A percentile compares a stretch with the other conserved stretches of the same genome.
phyloP scores from a whole-genome alignment of 2,797 vertebrate genomes.

The Poecilia wingei region DNA sequence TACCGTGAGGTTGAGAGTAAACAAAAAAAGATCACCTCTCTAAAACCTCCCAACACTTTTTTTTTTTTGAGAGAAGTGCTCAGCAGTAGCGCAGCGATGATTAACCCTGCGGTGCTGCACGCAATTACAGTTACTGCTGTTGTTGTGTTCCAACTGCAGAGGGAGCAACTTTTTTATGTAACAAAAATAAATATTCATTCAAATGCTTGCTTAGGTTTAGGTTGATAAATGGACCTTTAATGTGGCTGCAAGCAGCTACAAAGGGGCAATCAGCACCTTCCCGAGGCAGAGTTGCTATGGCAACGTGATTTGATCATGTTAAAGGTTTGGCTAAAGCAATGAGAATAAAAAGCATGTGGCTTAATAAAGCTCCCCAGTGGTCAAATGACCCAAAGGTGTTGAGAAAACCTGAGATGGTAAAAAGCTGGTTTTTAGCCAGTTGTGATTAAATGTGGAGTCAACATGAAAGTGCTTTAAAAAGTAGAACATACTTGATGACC shows the following conservation, averaged over 20 bases:
- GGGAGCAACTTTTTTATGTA: neutral
- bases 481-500: neutral
- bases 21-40: neutral
- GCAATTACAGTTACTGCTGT: neutral
- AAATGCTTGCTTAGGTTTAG: neutral
- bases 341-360: neutral
- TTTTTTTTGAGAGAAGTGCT: neutral
- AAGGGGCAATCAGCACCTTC: neutral
- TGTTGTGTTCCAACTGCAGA: constrained; percentile 1
- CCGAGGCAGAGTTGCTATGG: constrained; percentile 2
- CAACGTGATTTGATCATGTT: constrained; percentile 3
- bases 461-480: neutral
- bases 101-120: neutral
- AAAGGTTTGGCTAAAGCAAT: constrained; percentile 6
- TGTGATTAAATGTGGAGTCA: neutral
- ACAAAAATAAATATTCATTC: neutral
- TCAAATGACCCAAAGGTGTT: neutral
- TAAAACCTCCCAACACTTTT: neutral
- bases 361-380: neutral
- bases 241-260: neutral
- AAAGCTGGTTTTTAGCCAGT: neutral
- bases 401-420: neutral
- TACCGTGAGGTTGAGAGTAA: constrained; percentile 7
- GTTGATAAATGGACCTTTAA: constrained; percentile 2
- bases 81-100: constrained; percentile 2